Evolutionary conservation across 2,113 vertebrate genomes (phyloP).

Genomic region (Rhea americana): DNA sequence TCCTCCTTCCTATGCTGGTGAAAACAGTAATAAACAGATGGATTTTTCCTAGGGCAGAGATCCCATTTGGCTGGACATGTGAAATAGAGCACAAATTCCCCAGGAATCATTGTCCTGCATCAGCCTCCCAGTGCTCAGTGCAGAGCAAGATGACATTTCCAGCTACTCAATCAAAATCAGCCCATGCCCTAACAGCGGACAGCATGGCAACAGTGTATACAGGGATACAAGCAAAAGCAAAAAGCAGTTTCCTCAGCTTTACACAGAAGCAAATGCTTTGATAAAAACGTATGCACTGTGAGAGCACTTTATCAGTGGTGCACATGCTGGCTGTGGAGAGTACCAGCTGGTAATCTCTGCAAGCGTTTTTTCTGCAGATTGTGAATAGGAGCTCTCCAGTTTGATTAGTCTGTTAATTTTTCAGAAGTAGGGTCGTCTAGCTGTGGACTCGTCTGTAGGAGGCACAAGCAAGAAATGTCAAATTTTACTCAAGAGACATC

Average conservation of each 20-base stretch:
- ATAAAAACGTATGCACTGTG: background rate
- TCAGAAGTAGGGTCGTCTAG: background rate
- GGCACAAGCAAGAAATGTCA: background rate
- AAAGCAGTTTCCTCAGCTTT: background rate
- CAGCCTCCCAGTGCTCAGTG: background rate
- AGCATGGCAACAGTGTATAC: background rate
- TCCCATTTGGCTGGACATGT: background rate
- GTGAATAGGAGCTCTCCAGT: background rate
- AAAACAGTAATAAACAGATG: background rate
- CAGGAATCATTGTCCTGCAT: background rate
- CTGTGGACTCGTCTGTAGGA: background rate
- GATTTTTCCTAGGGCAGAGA: background rate
- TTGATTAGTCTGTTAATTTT: background rate
- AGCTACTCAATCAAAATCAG: background rate
- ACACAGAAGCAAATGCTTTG: background rate
- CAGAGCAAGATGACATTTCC: background rate
- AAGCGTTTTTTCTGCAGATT: background rate
- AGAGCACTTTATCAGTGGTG: background rate
- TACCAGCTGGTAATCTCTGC: background rate
- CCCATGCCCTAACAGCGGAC: background rate
- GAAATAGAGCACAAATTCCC: background rate
- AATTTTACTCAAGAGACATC: background rate
- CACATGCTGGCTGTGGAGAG: background rate
- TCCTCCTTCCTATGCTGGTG: background rate
- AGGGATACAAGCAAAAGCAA: background rate